phyloP scores from a whole-genome alignment of 2,113 vertebrate genomes.

The Picathartes gymnocephalus region DNA sequence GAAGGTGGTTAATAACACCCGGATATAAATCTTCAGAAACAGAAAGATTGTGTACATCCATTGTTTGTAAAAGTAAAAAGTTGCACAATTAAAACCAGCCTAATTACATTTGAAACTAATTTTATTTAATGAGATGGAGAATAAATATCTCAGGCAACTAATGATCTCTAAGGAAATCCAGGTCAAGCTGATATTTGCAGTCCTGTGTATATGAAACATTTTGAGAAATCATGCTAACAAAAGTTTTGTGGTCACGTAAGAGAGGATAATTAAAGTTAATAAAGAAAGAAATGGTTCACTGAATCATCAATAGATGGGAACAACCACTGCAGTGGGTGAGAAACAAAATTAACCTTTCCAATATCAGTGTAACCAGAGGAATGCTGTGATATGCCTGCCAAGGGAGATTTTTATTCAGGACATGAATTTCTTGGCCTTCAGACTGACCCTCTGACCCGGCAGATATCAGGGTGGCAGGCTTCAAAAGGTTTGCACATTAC shows the following conservation, averaged over 20 bases:
- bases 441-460: not conserved
- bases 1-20: not conserved
- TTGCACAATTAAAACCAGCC: not conserved
- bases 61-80: not conserved
- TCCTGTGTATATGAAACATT: not conserved
- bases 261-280: not conserved
- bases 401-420: not conserved
- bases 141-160: not conserved
- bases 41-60: not conserved
- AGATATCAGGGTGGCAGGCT: not conserved
- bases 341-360: not conserved
- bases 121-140: not conserved
- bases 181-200: not conserved
- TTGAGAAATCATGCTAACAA: not conserved
- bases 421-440: not conserved
- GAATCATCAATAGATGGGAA: not conserved
- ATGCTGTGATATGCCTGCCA: not conserved
- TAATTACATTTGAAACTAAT: not conserved
- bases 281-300: not conserved
- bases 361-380: not conserved
- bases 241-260: not conserved
- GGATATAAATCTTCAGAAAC: not conserved
- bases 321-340: not conserved
- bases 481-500: not conserved
- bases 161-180: not conserved